Base-by-base conservation (phyloP, 2,797 vertebrate genomes). In the Tokudaia muenninki region DNA sequence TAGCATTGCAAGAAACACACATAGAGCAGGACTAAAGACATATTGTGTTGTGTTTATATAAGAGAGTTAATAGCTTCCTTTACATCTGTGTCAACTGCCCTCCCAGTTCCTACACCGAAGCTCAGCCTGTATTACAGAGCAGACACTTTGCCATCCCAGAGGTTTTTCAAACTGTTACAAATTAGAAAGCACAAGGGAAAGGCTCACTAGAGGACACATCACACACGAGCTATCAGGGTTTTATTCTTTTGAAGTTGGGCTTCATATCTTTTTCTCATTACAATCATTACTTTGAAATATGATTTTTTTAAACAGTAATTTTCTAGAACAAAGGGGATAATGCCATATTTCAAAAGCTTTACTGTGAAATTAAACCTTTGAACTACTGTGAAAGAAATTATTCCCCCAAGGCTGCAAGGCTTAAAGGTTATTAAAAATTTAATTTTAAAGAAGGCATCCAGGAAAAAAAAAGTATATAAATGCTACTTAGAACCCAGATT, bases 391-490 rank as follows among this genome's bases (percentile, higher is more conserved):
- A 98, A 97, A 97, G 67, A 98, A 98, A 98, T 97, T 97, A 97
- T 97, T 98, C 98, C 97, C 97, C 96, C 81, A 96, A 98, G 95
- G 97, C 94, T 97, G 14, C 94, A 95, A 97, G 41, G 97, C 96
- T 98, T 97, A 98, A 98, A 98, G 78, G 89, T 98, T 98, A 98
- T 98, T 98, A 98, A 98, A 98, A 98, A 97, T 97, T 97, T 98
- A 98, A 98, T 98, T 98, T 98, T 96, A 97, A 97, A 98, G 92
- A 95, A 97, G 92, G 57, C 78, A 98, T 61, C n/a, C 74, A 72
- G 50, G 17, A 47, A 91, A 97, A 97, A 97, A 97, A 98, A 96
- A 97, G 81, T 89, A 67, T 96, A 97, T 94, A 98, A 98, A 97
- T 97, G 97, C 34, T 92, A 91, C 94, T 98, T 98, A 98, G 97